Evolutionary conservation across 2,797 vertebrate genomes (phyloP), one percentile per base, ranked within the genome.

Genomic region (Limosa lapponica): DNA sequence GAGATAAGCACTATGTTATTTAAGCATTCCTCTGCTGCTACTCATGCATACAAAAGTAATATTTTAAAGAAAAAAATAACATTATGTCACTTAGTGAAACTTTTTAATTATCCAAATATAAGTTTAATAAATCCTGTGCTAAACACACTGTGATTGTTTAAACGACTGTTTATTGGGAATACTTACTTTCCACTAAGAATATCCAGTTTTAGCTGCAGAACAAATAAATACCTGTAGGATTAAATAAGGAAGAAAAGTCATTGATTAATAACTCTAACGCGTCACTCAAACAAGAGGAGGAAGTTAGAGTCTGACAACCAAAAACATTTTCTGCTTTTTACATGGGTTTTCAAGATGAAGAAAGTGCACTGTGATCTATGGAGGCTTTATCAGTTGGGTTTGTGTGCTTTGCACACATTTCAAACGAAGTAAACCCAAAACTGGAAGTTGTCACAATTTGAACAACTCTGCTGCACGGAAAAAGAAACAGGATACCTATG

Each of bases 131-230:
- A 71, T 32, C 20, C 27, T 52, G 19, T 9, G 25, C 24, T 75
- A 66, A 82, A 86, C 12, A 85, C 4, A 66, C 1, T 74, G 10
- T 27, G 74, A 59, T 9, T 51, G 15, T 69, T 87, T 30, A 37
- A 94, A 74, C 78, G 13, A 13, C 8, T 86, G 34, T 28, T 86
- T 44, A 67, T 24, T 36, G 2, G 44, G 44, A 89, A 82, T 95
- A 98, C 99, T 98, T 98, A 99, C 99, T 99, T 99, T 97, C 99
- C 99, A 98, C 98, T 99, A 95, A 99, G 99, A 97, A 99, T 97
- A 97, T 99, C 99, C 97, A 99, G 99, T 96, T 99, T 99, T 95
- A 99, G 97, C 83, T 99, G 99, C 93, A 99, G 98, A 95, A 99
- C 99, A 98, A 99, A 99, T 59, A 99, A 98, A 96, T 99, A 99